Conservation (phyloP, 2,888 invertebrate species). For the Podabrus alpinus region DNA sequence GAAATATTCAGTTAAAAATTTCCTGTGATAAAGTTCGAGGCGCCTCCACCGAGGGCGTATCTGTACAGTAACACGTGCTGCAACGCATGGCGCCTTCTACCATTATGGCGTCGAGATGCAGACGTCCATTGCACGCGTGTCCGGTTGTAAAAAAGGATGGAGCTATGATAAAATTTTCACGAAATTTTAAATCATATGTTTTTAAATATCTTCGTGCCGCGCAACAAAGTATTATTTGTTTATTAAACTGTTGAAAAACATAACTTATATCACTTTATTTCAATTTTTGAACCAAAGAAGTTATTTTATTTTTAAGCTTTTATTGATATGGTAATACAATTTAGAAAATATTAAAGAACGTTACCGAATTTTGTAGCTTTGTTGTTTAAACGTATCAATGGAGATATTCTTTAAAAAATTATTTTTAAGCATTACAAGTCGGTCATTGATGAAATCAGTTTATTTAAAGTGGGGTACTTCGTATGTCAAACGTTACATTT, state of each 20-base stretch:
- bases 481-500: neutral
- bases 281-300: neutral
- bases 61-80: slow-evolving; percentile 34
- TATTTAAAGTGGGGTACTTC: too few relatives aligned
- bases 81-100: slow-evolving; percentile 42
- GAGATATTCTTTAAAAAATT: neutral
- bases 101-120: slow-evolving; percentile 43
- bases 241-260: neutral
- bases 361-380: too few relatives aligned
- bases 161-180: neutral
- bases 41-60: slow-evolving; percentile 34
- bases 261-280: neutral
- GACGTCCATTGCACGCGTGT: slow-evolving; percentile 31
- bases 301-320: neutral
- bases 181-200: neutral
- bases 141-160: slow-evolving; percentile 8
- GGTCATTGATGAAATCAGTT: neutral
- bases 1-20: slow-evolving; percentile 16
- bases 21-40: slow-evolving; percentile 27
- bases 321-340: neutral
- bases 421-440: neutral
- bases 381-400: too few relatives aligned
- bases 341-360: neutral
- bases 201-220: neutral
- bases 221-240: neutral